Conservation (phyloP, 2,113 vertebrate species). For the Pomatorhinus ruficollis region DNA sequence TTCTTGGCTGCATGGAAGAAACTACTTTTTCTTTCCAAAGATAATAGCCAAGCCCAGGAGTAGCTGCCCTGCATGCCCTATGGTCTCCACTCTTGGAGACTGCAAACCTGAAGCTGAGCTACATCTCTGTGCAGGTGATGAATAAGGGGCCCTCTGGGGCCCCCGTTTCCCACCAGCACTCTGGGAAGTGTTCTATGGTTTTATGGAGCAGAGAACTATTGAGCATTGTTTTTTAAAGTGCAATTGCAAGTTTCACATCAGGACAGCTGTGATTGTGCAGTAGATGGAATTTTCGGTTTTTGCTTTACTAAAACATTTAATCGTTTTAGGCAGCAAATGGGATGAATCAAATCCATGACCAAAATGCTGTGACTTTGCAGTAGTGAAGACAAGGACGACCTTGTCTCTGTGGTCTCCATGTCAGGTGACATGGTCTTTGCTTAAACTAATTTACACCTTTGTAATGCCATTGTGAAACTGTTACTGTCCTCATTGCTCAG, state of each 20-base stretch:
- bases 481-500: not conserved
- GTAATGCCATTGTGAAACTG: not conserved
- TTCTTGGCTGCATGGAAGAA: not conserved
- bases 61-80: not conserved
- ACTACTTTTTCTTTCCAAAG: not conserved
- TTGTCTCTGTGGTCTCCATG: rapidly evolving
- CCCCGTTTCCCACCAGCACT: not conserved
- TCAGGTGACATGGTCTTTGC: not conserved
- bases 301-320: not conserved
- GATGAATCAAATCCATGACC: not conserved
- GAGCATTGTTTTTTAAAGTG: not conserved
- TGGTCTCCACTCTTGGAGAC: not conserved
- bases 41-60: not conserved
- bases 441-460: slow-evolving; percentile 5
- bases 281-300: not conserved
- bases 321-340: not conserved
- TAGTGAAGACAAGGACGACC: not conserved
- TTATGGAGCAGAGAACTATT: not conserved
- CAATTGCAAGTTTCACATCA: not conserved
- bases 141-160: not conserved
- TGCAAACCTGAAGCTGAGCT: not conserved
- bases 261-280: not conserved
- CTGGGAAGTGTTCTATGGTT: not conserved
- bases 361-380: slow-evolving; percentile 14
- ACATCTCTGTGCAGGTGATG: not conserved